These are phyloP conservation scores for Tenebrio molitor DNA, from an alignment of 1,140 invertebrate species.

Conservation along the genomic window DNA sequence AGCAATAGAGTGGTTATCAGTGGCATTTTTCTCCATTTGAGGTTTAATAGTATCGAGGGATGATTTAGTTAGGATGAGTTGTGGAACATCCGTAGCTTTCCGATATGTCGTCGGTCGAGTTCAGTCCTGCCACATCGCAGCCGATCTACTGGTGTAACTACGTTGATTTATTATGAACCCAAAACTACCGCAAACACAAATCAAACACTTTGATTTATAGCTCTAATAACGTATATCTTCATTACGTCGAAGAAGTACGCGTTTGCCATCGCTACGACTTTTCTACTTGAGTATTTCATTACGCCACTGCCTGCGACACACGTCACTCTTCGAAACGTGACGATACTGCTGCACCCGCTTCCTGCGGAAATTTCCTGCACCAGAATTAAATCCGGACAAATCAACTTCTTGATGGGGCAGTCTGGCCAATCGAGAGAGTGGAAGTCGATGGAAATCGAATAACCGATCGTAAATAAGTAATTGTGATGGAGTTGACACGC, in stretches of 20 bases:
- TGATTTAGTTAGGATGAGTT: slow-evolving; percentile 57
- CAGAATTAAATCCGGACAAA: too few species aligned
- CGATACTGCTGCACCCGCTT: neutral
- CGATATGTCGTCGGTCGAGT: slow-evolving; percentile 14
- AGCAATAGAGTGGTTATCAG: slow-evolving; percentile 47
- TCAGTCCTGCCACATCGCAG: neutral
- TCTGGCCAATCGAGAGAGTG: too few species aligned
- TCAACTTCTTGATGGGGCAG: too few species aligned
- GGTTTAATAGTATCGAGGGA: slow-evolving; percentile 55
- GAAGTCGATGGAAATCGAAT: too few species aligned
- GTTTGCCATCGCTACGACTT: slow-evolving; percentile 27
- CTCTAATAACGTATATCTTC: slow-evolving; percentile 61
- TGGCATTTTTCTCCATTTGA: slow-evolving; percentile 53
- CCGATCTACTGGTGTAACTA: slow-evolving; percentile 18
- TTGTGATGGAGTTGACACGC: too few species aligned
- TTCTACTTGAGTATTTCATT: slow-evolving; percentile 36
- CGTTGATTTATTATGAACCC: slow-evolving; percentile 60
- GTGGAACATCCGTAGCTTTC: slow-evolving; percentile 50
- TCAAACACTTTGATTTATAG: slow-evolving; percentile 59
- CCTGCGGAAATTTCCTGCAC: too few species aligned
- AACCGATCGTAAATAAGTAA: too few species aligned
- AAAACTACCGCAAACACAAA: slow-evolving; percentile 60
- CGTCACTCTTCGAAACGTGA: neutral
- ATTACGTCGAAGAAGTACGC: slow-evolving; percentile 49
- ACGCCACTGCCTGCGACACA: neutral